These are phyloP conservation scores for Penaeus indicus DNA, from an alignment of 1,140 invertebrate species.

Conservation along the genomic window DNA sequence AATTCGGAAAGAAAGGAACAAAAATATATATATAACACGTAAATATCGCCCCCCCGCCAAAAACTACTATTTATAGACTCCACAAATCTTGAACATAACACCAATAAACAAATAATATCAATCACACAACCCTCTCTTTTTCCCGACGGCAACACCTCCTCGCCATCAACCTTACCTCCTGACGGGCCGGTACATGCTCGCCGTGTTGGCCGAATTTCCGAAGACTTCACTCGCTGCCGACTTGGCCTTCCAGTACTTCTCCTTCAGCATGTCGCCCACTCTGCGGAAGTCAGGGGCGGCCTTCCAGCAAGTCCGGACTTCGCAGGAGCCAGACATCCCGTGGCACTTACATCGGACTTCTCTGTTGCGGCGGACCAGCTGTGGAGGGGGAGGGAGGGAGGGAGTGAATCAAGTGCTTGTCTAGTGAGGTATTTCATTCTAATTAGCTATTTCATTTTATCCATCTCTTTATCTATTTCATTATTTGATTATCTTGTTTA, in stretches of 20 bases:
- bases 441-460: neutral
- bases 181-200: constrained; percentile 47
- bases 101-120: no score
- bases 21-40: no score
- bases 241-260: constrained; percentile 73
- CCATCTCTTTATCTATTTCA: neutral
- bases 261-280: constrained; percentile 75
- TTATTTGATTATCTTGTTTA: no score
- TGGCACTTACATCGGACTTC: constrained; percentile 78
- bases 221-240: constrained; percentile 45
- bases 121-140: no score
- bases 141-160: no score
- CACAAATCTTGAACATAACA: no score
- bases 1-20: no score
- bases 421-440: neutral
- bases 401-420: no score
- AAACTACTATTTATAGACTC: no score
- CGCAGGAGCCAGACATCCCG: constrained; percentile 74
- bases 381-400: neutral
- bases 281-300: constrained; percentile 74
- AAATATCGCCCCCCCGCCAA: no score
- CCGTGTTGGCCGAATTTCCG: constrained; percentile 53
- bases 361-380: constrained; percentile 71
- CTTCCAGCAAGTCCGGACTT: constrained; percentile 74
- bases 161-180: constrained; percentile 30